Base-by-base conservation (phyloP, 2,888 invertebrate species). In the Hemaris fuciformis region DNA sequence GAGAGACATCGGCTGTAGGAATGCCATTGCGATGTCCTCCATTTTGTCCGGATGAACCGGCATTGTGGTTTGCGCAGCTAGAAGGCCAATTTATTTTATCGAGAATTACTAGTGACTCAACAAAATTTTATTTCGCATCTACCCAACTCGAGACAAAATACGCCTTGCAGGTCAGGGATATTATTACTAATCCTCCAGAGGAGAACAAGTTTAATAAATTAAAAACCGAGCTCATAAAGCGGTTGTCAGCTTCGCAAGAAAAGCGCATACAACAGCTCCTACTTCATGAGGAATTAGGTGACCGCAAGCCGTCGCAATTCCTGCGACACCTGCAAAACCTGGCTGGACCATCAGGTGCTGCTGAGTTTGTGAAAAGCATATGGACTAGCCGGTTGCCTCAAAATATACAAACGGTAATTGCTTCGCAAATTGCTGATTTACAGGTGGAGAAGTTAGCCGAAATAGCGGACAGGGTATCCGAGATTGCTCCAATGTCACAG, bases 251-350 rank as follows among this genome's bases (percentile, higher is more conserved):
- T 8, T 70, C 73, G 0, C 64, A 64, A 1, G 71, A 73, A 41
- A 57, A 64, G 18, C 64, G 66, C 23, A 61, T 71, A 0, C 61
- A 64, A 27, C 73, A 73, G 38, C 62, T 75, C 0, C 41, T 75
- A 5, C 61, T 45, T 1, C 64, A 67, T 7, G 69, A 73, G 27
- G 71, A 73, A 53, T 31, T 73, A 0, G 72, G 71, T 0, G 70
- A 71, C 38, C 59, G 70, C 3, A 71, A 69, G 23, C 69, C 70
- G 0, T 63, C 72, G 0, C 64, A 65, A 20, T 71, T 74, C 23
- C 45, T 72, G 0, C 59, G 71, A 2, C 69, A 69, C 22, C 59
- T 70, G 6, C 64, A 63, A 22, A 43, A 56, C 8, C 48, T 70
- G 2, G 71, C 70, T 2, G 72, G 71, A 0, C 60, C 63, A 10